A percentile compares a stretch with the other conserved stretches of the same genome.
Evolutionary conservation across 30 jellyfish, hydroid and myxozoan genomes (phyloP).

Genomic region (Aurelia coerulea): DNA sequence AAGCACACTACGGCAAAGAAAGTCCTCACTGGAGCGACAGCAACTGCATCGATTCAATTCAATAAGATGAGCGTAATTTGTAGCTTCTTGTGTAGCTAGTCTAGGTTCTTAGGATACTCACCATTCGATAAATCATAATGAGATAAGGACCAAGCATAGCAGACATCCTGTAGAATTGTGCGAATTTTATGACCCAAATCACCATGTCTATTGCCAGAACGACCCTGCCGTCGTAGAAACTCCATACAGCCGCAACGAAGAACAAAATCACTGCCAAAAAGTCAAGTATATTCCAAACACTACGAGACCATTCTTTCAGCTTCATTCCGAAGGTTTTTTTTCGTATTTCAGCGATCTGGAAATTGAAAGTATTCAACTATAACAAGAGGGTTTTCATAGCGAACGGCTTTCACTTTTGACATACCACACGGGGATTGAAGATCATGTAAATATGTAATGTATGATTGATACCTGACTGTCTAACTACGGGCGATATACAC

Average conservation of each 20-base stretch:
- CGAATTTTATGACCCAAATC: conserved; percentile 63
- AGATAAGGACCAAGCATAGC: conserved; percentile 83
- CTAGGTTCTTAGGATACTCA: background rate
- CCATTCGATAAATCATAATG: conserved; percentile 86
- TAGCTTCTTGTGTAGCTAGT: too few relatives aligned
- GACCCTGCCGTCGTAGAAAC: conserved; percentile 9
- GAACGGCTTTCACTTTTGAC: too few relatives aligned
- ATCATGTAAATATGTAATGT: too few relatives aligned
- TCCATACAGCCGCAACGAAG: conserved; percentile 54
- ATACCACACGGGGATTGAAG: too few relatives aligned
- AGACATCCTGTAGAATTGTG: conserved; percentile 82
- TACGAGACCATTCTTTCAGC: conserved; percentile 19
- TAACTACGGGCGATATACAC: too few relatives aligned
- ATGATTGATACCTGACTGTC: too few relatives aligned
- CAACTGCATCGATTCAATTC: too few relatives aligned
- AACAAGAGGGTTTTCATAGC: too few relatives aligned
- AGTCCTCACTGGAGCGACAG: too few relatives aligned
- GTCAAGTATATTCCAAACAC: conserved; percentile 76
- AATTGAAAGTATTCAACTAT: background rate
- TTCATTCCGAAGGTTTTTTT: conserved; percentile 28
- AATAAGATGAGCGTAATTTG: too few relatives aligned
- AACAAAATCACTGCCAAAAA: conserved; percentile 48
- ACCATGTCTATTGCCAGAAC: conserved; percentile 65
- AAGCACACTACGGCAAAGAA: too few relatives aligned
- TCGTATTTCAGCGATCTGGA: conserved; percentile 44